Percentiles rank a stretch among this genome's conserved stretches.
These are phyloP conservation scores for Tridacna gigas DNA, from an alignment of 2,888 invertebrate genomes.

Conservation along the genomic window DNA sequence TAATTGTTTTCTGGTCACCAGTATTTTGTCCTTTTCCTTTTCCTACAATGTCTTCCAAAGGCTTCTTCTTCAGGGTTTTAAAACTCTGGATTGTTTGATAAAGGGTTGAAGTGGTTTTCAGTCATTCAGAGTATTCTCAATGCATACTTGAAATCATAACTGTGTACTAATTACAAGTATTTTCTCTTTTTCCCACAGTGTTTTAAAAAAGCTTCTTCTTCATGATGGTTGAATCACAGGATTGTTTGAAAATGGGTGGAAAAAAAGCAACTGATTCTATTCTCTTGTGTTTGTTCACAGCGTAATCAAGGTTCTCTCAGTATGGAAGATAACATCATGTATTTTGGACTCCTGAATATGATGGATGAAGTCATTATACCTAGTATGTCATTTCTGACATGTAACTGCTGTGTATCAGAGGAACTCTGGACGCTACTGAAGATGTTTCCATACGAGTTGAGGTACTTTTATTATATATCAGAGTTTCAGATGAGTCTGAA, in stretches of 20 bases:
- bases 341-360: slow-evolving; percentile 93
- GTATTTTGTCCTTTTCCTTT: too few species aligned
- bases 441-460: slow-evolving; percentile 84
- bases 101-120: too few species aligned
- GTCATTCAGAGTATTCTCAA: too few species aligned
- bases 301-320: slow-evolving; percentile 70
- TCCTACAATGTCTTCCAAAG: too few species aligned
- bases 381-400: slow-evolving; percentile 94
- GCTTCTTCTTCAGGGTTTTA: too few species aligned
- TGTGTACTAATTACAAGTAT: background rate
- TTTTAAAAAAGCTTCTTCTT: background rate
- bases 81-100: too few species aligned
- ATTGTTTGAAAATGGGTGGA: too few species aligned
- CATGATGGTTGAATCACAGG: background rate
- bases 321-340: slow-evolving; percentile 76
- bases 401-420: slow-evolving; percentile 98
- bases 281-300: slow-evolving; percentile 54
- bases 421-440: slow-evolving; percentile 94
- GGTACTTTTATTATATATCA: slow-evolving; percentile 69
- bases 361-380: slow-evolving; percentile 96
- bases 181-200: background rate
- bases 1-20: too few species aligned
- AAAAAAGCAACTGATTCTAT: background rate
- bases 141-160: too few species aligned
- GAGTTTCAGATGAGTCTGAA: too few species aligned